Base-by-base conservation (phyloP, 2,888 invertebrate genomes). In the Stegophylla sp. region DNA sequence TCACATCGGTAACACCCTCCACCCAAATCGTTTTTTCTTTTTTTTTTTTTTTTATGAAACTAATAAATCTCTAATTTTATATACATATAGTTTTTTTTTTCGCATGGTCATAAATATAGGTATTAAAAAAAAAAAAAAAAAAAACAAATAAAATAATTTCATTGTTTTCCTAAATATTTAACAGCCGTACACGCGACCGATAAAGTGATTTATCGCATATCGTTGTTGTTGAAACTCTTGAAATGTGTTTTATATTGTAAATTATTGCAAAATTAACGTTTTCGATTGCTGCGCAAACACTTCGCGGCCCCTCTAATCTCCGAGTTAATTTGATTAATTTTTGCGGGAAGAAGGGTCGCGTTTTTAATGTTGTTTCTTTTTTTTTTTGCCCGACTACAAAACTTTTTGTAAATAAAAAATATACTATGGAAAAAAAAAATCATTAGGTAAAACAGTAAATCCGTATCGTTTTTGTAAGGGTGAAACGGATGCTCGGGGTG, bases 181-280 rank as follows among this genome's bases (percentile, higher is more conserved):
- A 73, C 59, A n/a, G n/a, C n/a, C n/a, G n/a, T n/a, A n/a, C 43
- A 12, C 43, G 45, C 0, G n/a, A 10, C 7, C 45, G 59, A 28
- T 5, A 1, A 73, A 59, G 0, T 59, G 43, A 59, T 56, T 72
- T 59, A 72, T 72, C 56, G 26, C 59, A 59, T 73, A 59, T 45
- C 26, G 43, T 43, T 59, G 72, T 66, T 26, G 64, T 43, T n/a
- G 72, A 56, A 59, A 72, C 23, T 72, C 56, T 56, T 72, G 45
- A 73, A 73, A 73, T 59, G 43, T 73, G 72, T 59, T 73, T 73
- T 73, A 73, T 59, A 43, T 26, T 59, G 59, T n/a, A n/a, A n/a
- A n/a, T n/a, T n/a, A 73, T 59, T 45, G 43, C 43, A 59, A 59
- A 72, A 73, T 45, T 72, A 59, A 73, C 72, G 59, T 59, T 73